A percentile compares a stretch with the other conserved stretches of the same genome.
Evolutionary conservation across 2,797 vertebrate species (phyloP).

Genomic region (Poecilia gillii): DNA sequence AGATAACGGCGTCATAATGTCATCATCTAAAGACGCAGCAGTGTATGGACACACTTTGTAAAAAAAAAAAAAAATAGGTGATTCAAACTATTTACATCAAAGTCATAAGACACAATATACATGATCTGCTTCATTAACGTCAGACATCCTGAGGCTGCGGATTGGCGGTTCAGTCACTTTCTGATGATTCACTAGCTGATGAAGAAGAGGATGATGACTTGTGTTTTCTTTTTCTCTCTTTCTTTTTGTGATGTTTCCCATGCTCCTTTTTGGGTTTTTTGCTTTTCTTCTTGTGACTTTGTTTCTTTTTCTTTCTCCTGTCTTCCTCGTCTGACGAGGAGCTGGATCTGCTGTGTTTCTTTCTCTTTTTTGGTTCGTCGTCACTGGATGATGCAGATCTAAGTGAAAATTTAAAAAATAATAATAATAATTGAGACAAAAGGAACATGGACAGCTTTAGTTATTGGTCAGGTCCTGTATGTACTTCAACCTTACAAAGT

Average conservation of each 20-base stretch:
- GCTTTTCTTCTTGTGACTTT: slow-evolving; percentile 74
- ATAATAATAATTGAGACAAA: not conserved
- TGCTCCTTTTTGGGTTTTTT: slow-evolving; percentile 68
- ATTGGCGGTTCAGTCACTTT: slow-evolving; percentile 61
- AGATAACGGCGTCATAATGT: not conserved
- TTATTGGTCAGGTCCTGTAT: not conserved
- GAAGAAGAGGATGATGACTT: slow-evolving; percentile 61
- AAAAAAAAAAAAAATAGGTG: not conserved
- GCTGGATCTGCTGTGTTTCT: slow-evolving; percentile 60
- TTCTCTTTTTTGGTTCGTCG: slow-evolving; percentile 63
- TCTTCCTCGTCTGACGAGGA: slow-evolving; percentile 63
- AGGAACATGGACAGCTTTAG: not conserved
- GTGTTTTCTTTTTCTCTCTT: slow-evolving; percentile 58
- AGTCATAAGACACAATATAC: not conserved
- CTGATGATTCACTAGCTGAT: slow-evolving; percentile 63
- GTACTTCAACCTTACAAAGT: not conserved
- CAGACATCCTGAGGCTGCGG: not conserved
- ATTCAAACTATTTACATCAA: not conserved
- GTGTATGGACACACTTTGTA: not conserved
- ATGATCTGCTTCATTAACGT: slow-evolving; percentile 16
- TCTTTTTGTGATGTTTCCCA: slow-evolving; percentile 69
- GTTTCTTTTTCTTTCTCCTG: slow-evolving; percentile 65
- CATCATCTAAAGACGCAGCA: not conserved
- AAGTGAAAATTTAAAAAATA: not conserved
- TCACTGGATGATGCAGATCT: slow-evolving; percentile 72